Evolutionary conservation across 37 sponge, comb jelly and placozoan genomes (phyloP).

Genomic region (Hexactinellida sp.): DNA sequence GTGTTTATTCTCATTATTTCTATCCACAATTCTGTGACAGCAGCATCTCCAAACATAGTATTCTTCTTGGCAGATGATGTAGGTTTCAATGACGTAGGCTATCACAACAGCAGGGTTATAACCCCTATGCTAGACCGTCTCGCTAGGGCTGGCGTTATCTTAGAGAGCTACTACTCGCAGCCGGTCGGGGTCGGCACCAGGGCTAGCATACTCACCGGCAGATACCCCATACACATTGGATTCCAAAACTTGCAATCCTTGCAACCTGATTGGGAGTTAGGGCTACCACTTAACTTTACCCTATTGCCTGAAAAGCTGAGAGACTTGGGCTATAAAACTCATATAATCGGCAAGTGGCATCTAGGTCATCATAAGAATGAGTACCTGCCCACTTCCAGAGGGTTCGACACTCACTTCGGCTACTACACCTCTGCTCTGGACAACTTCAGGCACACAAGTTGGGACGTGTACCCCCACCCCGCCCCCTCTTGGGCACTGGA

Average conservation of each 20-base stretch:
- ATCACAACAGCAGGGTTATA: conserved; percentile 20
- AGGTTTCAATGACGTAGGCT: conserved; percentile 32
- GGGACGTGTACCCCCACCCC: neutral
- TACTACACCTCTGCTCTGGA: neutral
- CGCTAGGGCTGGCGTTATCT: conserved; percentile 20
- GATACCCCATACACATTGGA: conserved; percentile 26
- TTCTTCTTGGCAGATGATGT: conserved; percentile 32
- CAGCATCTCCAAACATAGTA: conserved; percentile 23
- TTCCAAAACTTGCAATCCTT: neutral
- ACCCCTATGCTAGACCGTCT: conserved; percentile 24
- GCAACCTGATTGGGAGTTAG: neutral
- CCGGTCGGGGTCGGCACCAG: conserved; percentile 27
- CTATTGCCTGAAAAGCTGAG: conserved; percentile 28
- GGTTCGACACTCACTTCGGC: conserved; percentile 24
- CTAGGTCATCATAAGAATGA: conserved; percentile 16
- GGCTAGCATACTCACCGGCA: conserved; percentile 28
- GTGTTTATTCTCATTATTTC: neutral
- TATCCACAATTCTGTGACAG: neutral
- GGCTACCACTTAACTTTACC: conserved; percentile 23
- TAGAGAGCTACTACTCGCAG: conserved; percentile 29
- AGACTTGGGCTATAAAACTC: conserved; percentile 11
- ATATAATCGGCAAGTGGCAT: conserved; percentile 43
- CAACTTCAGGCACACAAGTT: neutral
- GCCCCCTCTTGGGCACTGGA: neutral
- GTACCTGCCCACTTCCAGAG: conserved; percentile 28